Evolutionary conservation across 1,140 invertebrate genomes (phyloP).

Genomic region (Hypsibius dujardini): DNA sequence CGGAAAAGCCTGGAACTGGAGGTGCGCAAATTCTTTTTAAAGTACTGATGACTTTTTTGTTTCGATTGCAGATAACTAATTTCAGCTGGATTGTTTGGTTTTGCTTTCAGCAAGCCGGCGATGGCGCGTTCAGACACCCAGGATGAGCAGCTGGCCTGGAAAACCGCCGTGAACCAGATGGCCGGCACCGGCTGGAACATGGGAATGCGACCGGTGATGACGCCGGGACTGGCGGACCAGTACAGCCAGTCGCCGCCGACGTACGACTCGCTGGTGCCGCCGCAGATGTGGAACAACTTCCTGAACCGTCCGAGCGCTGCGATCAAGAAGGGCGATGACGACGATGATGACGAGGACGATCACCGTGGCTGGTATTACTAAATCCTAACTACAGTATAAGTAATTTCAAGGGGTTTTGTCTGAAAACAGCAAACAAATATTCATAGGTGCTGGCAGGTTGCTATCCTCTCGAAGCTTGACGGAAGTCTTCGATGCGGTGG

Average conservation of each 20-base stretch:
- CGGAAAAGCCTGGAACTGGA: not conserved
- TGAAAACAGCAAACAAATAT: no score
- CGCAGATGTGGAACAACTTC: not conserved
- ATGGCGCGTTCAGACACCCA: not conserved
- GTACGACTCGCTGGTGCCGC: not conserved
- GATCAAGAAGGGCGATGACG: conserved; percentile 2
- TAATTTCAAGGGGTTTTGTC: no score
- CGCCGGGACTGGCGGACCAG: not conserved
- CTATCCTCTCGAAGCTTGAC: not conserved
- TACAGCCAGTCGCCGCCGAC: not conserved
- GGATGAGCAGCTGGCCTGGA: not conserved
- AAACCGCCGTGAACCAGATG: conserved; percentile 8
- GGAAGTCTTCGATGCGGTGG: not conserved
- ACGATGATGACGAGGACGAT: not conserved
- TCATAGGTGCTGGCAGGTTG: conserved; percentile 3
- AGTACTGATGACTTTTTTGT: no score
- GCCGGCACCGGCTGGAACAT: not conserved
- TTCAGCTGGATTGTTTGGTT: not conserved
- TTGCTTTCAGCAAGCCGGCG: not conserved
- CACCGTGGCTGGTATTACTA: not conserved
- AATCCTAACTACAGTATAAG: no score
- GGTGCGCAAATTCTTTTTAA: no score
- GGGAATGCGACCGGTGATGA: not conserved
- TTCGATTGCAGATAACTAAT: not conserved
- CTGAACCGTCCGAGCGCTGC: not conserved